Base-by-base conservation (phyloP, 1,140 invertebrate genomes). In the Hyles euphorbiae region DNA sequence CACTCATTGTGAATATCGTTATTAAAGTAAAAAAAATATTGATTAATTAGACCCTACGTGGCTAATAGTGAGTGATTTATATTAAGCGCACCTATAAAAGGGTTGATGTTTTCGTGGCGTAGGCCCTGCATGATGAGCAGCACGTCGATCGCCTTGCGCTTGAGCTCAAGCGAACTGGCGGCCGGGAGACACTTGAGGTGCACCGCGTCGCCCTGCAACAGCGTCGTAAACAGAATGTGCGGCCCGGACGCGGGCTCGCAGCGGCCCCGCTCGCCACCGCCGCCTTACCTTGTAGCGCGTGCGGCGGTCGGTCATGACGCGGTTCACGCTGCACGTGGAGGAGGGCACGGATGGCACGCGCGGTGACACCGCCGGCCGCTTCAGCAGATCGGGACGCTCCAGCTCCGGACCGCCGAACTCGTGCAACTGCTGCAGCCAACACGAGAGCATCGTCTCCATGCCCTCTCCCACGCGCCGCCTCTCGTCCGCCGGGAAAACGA, bases 71-170 rank as follows among this genome's bases (percentile, higher is more conserved):
- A 22, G 8, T 5, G 8, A 40, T 5, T 40, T 40, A 40, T 5
- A 8, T 40, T 40, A 2, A 40, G 8, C 56, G 10, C 69, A 90
- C 89, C 96, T 61, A 97, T 93, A 64, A 97, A 90, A 0, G 94
- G 93, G 80, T 96, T 96, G n/a, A 97, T 83, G 72, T 97, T 97
- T 76, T 97, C 96, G 72, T 97, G 95, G 7, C 96, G 91, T 53
- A 97, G 78, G n/a, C 94, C 94, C 76, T 96, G 95, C 49, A 96
- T 94, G 84, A 93, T 91, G n/a, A 96, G 92, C 9, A 97, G 81
- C 33, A 95, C 88, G 66, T 95, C 94, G 84, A 95, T 93, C 0
- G 95, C 91, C 87, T 96, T 96, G 44, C 91, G 92, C 72, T 94
- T 95, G 61, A 97, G 84, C 81, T 96, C 95, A 60, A 95, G 92